Percentiles rank a stretch among this genome's conserved stretches.
Evolutionary conservation across 2,113 vertebrate genomes (phyloP).

Genomic region (Myotis yumanensis): DNA sequence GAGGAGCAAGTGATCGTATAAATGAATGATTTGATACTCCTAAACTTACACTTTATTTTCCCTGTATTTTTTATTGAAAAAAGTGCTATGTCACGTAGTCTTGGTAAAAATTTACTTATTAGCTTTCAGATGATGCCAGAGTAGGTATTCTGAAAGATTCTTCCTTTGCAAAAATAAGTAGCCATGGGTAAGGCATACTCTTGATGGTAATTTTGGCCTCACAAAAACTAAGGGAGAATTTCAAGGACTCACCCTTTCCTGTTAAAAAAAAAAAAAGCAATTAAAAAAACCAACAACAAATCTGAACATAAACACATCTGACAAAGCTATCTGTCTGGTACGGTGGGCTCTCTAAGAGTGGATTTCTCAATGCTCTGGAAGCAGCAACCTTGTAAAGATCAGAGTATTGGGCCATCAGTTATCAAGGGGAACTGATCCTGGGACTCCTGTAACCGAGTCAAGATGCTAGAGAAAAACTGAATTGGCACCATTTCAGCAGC

Average conservation of each 20-base stretch:
- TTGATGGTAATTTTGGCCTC: neutral
- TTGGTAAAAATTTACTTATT: neutral
- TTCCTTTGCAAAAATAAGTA: constrained; percentile 23
- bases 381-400: neutral
- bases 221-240: neutral
- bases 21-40: neutral
- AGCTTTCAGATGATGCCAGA: neutral
- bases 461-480: neutral
- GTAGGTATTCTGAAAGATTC: neutral
- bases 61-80: neutral
- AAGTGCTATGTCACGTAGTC: neutral
- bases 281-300: neutral
- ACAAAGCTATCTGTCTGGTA: neutral
- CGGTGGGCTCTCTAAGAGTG: neutral
- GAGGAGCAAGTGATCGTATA: neutral
- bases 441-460: neutral
- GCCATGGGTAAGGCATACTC: neutral
- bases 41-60: neutral
- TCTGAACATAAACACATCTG: neutral
- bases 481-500: neutral
- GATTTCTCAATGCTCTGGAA: neutral
- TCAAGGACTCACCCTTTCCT: neutral
- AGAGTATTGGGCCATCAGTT: neutral
- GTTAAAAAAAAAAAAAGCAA: neutral
- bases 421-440: neutral